Evolutionary conservation across 2,113 vertebrate genomes (phyloP).

Genomic region (Dasypus novemcinctus): DNA sequence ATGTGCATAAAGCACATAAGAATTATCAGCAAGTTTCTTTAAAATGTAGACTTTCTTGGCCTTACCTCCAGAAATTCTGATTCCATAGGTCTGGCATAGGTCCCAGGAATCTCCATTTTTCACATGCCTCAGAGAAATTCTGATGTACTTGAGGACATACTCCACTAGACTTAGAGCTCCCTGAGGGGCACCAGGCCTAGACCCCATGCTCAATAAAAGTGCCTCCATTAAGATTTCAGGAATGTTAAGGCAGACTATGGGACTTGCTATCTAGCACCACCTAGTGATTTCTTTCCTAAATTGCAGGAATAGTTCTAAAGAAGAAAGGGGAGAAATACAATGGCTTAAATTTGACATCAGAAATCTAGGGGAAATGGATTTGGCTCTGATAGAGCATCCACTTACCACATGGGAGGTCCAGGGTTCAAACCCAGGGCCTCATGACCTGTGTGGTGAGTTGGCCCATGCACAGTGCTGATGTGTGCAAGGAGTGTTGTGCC

Average conservation of each 20-base stretch:
- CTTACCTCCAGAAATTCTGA: neutral
- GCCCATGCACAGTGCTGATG: too few relatives aligned
- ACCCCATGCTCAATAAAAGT: neutral
- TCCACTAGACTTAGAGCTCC: neutral
- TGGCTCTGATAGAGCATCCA: too few relatives aligned
- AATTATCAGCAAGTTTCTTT: constrained; percentile 16
- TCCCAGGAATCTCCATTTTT: neutral
- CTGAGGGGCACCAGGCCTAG: too few relatives aligned
- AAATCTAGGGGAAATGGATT: too few relatives aligned
- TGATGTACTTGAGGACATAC: neutral
- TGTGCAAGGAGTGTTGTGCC: too few relatives aligned
- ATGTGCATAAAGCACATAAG: neutral
- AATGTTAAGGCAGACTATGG: neutral
- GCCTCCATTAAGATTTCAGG: neutral
- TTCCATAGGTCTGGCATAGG: neutral
- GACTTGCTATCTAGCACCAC: neutral
- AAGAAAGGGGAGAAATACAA: neutral
- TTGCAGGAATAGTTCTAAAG: neutral
- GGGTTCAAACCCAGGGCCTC: too few relatives aligned
- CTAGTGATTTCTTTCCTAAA: neutral
- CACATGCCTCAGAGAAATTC: neutral
- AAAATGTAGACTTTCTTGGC: constrained; percentile 14
- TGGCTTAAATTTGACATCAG: neutral
- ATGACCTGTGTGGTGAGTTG: too few relatives aligned
- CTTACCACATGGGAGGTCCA: too few relatives aligned